These are phyloP conservation scores for Hipposideros larvatus DNA, from an alignment of 2,797 vertebrate genomes.

Conservation along the genomic window DNA sequence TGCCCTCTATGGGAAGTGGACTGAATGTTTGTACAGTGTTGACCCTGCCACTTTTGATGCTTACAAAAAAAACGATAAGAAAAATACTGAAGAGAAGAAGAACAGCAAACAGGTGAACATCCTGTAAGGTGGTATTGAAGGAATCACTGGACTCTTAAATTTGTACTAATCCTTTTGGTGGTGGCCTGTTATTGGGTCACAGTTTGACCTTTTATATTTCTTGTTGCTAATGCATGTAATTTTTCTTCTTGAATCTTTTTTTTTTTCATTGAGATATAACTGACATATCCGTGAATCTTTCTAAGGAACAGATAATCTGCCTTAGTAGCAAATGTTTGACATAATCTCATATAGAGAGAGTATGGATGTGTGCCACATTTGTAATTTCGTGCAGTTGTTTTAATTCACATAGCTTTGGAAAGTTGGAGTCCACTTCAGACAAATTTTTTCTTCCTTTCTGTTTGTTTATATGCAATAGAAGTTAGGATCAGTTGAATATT, in stretches of 20 bases:
- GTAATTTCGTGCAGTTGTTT: not conserved
- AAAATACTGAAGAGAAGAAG: slow-evolving; percentile 95
- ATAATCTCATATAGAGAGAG: not conserved
- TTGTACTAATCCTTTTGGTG: not conserved
- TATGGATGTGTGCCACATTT: not conserved
- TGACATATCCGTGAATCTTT: not conserved
- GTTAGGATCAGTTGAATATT: not conserved
- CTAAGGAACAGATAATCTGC: not conserved
- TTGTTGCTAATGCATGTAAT: no score
- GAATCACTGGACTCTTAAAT: not conserved
- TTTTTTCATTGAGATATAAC: not conserved
- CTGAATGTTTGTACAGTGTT: slow-evolving; percentile 95
- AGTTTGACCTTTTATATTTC: no score
- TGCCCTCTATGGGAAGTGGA: slow-evolving; percentile 98
- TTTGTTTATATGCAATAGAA: not conserved
- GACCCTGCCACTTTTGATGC: slow-evolving; percentile 93
- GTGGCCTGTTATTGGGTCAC: not conserved
- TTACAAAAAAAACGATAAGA: slow-evolving; percentile 96
- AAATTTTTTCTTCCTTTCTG: not conserved
- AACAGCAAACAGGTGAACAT: slow-evolving; percentile 91
- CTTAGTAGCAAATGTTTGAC: no score
- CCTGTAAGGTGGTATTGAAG: accelerated
- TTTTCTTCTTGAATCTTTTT: not conserved
- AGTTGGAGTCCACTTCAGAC: not conserved
- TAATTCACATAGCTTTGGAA: not conserved